A percentile compares a stretch with the other conserved stretches of the same genome.
Evolutionary conservation across 2,113 vertebrate species (phyloP).

Genomic region (Lasiurus borealis): DNA sequence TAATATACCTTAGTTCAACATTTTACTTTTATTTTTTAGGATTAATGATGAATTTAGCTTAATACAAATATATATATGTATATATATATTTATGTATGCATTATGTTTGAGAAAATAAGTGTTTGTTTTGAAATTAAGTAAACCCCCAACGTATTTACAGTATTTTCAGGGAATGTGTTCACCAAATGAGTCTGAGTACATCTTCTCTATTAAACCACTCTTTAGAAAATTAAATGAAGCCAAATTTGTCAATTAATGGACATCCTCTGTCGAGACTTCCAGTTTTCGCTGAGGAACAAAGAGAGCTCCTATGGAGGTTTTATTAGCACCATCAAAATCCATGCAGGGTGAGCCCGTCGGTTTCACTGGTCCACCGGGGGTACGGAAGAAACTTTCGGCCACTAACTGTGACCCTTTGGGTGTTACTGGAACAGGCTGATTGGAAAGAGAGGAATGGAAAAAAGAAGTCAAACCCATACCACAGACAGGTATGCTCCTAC

Average conservation of each 20-base stretch:
- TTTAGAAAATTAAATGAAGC: slow-evolving; percentile 49
- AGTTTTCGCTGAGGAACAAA: slow-evolving; percentile 94
- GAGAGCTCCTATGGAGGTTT: slow-evolving; percentile 82
- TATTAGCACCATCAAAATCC: slow-evolving; percentile 78
- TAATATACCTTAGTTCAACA: slow-evolving; percentile 76
- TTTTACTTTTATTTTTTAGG: slow-evolving; percentile 70
- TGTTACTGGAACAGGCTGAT: slow-evolving; percentile 89
- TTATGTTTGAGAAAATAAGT: slow-evolving; percentile 72
- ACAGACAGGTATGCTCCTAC: background rate
- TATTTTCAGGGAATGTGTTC: slow-evolving; percentile 57
- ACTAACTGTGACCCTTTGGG: slow-evolving; percentile 88
- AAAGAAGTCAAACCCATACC: background rate
- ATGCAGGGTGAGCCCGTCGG: slow-evolving; percentile 77
- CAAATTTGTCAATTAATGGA: slow-evolving; percentile 68
- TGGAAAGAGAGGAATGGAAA: slow-evolving; percentile 46
- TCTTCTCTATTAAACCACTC: slow-evolving; percentile 40
- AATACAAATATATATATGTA: slow-evolving; percentile 15
- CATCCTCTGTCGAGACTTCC: slow-evolving; percentile 91
- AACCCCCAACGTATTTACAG: slow-evolving; percentile 70
- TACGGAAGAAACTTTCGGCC: slow-evolving; percentile 93
- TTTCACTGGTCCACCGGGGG: slow-evolving; percentile 87
- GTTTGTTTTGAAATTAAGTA: slow-evolving; percentile 76
- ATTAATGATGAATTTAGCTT: slow-evolving; percentile 48
- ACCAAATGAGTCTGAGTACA: slow-evolving; percentile 51
- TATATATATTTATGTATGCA: background rate